Percentiles rank a stretch among this genome's conserved stretches.
phyloP scores from a whole-genome alignment of 2,888 invertebrate genomes.

The Gymnoscelis rufifasciata region DNA sequence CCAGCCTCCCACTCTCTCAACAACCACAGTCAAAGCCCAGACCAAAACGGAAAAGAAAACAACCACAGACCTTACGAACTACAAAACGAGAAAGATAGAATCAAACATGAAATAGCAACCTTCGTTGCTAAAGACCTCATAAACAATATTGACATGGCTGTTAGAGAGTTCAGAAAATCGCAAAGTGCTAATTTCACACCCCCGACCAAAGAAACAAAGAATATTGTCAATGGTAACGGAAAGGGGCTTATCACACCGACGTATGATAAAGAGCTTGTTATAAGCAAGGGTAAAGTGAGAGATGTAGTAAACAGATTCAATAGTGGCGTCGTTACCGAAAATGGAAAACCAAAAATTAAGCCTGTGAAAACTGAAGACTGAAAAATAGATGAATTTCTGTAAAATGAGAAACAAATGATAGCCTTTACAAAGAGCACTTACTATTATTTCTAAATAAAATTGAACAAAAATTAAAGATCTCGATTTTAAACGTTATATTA shows the following conservation, averaged over 20 bases:
- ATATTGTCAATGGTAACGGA: constrained; percentile 51
- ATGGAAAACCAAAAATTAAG: constrained; percentile 37
- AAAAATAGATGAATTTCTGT: constrained; percentile 11
- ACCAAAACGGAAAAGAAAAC: constrained; percentile 47
- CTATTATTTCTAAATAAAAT: too few relatives aligned
- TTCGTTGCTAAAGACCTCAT: constrained; percentile 71
- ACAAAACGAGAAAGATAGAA: constrained; percentile 60
- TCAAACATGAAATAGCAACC: constrained; percentile 70
- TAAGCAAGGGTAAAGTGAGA: constrained; percentile 71
- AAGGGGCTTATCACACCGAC: constrained; percentile 62
- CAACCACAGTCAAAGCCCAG: constrained; percentile 63
- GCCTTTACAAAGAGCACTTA: not conserved
- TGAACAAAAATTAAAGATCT: too few relatives aligned
- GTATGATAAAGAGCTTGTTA: constrained; percentile 67
- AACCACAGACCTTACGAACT: constrained; percentile 51
- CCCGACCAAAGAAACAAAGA: constrained; percentile 33
- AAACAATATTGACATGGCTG: constrained; percentile 66
- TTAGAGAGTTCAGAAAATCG: constrained; percentile 64
- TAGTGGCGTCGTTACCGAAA: constrained; percentile 43
- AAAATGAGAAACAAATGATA: not conserved
- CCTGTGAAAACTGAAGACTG: constrained; percentile 51
- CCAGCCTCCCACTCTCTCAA: constrained; percentile 66
- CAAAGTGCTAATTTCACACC: constrained; percentile 56
- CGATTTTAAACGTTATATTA: too few relatives aligned
- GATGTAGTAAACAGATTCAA: constrained; percentile 73